Evolutionary conservation across 2,113 vertebrate species (phyloP).

Genomic region (Rhea americana): DNA sequence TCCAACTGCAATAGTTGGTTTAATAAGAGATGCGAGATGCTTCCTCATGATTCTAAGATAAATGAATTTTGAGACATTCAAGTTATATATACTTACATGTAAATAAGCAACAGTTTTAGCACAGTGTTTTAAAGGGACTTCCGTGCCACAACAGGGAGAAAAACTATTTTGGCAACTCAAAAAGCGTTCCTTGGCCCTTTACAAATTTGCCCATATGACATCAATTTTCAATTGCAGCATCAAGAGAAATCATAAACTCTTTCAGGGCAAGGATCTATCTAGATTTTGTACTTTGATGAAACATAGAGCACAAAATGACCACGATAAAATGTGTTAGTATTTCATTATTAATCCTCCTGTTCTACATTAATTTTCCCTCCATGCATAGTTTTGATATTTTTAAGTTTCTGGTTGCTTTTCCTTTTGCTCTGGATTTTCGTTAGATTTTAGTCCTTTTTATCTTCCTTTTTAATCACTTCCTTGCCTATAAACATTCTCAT

Average conservation of each 20-base stretch:
- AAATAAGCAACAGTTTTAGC: neutral
- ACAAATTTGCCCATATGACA: neutral
- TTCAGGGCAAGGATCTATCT: neutral
- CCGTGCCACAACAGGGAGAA: neutral
- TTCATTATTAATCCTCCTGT: neutral
- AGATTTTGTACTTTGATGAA: neutral
- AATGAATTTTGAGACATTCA: neutral
- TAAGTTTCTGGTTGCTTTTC: neutral
- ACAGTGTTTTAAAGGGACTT: neutral
- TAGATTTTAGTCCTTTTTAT: neutral
- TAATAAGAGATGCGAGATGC: neutral
- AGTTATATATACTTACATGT: neutral
- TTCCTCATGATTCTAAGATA: neutral
- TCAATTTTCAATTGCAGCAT: neutral
- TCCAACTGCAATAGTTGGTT: neutral
- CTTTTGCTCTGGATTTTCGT: neutral
- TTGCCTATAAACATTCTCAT: conserved; percentile 4
- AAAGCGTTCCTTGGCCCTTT: neutral
- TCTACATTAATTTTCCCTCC: neutral
- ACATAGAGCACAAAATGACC: neutral
- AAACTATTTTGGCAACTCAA: neutral
- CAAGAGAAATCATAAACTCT: neutral
- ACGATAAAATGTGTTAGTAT: neutral
- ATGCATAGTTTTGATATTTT: neutral
- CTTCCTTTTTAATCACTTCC: conserved; percentile 41